Evolutionary conservation across 2,888 invertebrate genomes (phyloP), one percentile per base, ranked within the genome.

Genomic region (Ormyrus pomaceus): DNA sequence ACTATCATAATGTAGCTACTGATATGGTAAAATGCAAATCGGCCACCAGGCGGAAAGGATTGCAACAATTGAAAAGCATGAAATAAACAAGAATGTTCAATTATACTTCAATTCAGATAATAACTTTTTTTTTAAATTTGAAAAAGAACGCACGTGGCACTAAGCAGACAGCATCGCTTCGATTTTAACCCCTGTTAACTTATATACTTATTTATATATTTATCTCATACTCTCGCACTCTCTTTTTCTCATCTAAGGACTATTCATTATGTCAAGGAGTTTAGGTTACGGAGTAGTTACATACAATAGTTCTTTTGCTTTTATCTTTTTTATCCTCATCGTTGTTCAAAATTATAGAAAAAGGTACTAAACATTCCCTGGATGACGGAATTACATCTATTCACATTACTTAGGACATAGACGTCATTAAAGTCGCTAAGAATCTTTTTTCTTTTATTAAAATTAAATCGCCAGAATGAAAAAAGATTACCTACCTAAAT

Each of bases 291-390:
- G n/a, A 73, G 69, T 79, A 75, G 46, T 74, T 64, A 69, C 73
- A 79, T 74, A 75, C 58, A 70, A 59, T 79, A 79, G 58, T 78
- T 78, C 19, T 55, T 78, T 66, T 72, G 46, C 68, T 34, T 65
- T 74, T 66, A 78, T 58, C 51, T 59, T 65, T 50, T 62, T 69
- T 74, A 79, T 79, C 70, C 74, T 74, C 79, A 79, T 75, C 74
- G 82, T 81, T 81, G 75, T 81, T 82, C 58, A 83, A 83, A 83
- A 82, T 73, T 53, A 79, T 86, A 86, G 82, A 85, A 83, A 34
- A 84, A 83, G 84, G 83, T 84, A 84, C 83, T 83, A 85, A 34
- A 85, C 82, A 84, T 83, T 85, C 82, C 77, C 82, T 83, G 83
- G 59, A 78, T 59, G 83, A 83, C 70, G 82, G 82, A 87, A 85